A percentile compares a stretch with the other conserved stretches of the same genome.
These are phyloP conservation scores for Sander lucioperca DNA, from an alignment of 2,113 vertebrate genomes.

Conservation along the genomic window DNA sequence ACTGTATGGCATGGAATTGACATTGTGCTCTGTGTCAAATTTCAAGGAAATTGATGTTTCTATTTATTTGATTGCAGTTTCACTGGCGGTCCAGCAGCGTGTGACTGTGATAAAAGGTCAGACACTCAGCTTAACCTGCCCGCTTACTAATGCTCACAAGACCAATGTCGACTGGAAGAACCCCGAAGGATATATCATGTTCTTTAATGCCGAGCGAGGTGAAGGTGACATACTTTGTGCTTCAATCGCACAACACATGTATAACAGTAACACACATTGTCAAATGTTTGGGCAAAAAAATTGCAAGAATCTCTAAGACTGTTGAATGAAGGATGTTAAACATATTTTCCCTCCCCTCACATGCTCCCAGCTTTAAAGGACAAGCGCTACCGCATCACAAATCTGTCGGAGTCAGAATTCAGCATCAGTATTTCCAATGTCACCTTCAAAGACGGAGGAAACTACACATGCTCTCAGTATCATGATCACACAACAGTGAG, in stretches of 20 bases:
- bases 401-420: constrained; percentile 64
- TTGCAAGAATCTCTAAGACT: not conserved
- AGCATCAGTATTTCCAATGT: constrained; percentile 70
- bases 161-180: constrained; percentile 78
- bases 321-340: not conserved
- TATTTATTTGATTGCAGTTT: constrained; percentile 53
- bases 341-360: not conserved
- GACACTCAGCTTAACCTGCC: constrained; percentile 74
- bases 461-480: constrained; percentile 79
- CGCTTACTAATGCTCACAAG: not conserved
- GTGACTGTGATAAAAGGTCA: constrained; percentile 70
- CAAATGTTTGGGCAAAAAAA: not conserved
- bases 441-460: constrained; percentile 79
- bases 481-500: not conserved
- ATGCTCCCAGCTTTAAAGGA: constrained; percentile 54
- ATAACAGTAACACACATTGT: not conserved
- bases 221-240: not conserved
- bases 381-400: constrained; percentile 68
- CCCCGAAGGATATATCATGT: constrained; percentile 67
- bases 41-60: constrained; percentile 9
- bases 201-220: constrained; percentile 74
- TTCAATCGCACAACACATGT: not conserved
- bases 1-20: not conserved
- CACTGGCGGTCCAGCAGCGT: constrained; percentile 38
- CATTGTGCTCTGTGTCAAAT: not conserved